Conservation (phyloP, 64 coral and sea anemone genomes). For the Orbicella faveolata region DNA sequence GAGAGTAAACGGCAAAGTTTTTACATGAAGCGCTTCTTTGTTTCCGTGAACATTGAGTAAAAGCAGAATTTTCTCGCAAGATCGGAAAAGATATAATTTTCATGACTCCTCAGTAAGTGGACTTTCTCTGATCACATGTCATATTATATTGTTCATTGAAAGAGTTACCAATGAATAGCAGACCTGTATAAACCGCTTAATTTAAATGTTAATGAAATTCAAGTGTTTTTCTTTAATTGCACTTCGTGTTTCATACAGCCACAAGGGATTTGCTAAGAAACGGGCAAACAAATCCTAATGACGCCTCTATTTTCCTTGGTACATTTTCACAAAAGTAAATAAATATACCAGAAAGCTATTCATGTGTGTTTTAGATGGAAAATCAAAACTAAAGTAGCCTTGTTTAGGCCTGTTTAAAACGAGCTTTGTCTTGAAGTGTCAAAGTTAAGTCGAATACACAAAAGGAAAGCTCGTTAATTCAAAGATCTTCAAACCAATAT, state of each 20-base stretch:
- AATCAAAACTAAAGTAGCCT: background rate
- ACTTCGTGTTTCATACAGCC: background rate
- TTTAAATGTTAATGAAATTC: background rate
- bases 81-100: no score
- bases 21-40: no score
- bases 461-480: background rate
- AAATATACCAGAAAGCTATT: background rate
- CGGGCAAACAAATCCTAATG: background rate
- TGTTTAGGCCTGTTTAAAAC: conserved; percentile 4
- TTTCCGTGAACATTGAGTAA: no score
- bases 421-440: background rate
- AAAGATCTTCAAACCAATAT: no score
- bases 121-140: background rate
- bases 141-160: background rate
- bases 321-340: background rate
- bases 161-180: background rate
- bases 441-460: conserved; percentile 3
- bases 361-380: background rate
- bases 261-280: background rate
- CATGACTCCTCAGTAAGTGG: no score
- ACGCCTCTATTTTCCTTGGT: no score
- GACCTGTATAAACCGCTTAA: background rate
- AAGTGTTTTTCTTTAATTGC: background rate
- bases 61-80: no score
- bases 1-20: no score